phyloP scores from a whole-genome alignment of 2,113 vertebrate species.

The Psephotus haematonotus region DNA sequence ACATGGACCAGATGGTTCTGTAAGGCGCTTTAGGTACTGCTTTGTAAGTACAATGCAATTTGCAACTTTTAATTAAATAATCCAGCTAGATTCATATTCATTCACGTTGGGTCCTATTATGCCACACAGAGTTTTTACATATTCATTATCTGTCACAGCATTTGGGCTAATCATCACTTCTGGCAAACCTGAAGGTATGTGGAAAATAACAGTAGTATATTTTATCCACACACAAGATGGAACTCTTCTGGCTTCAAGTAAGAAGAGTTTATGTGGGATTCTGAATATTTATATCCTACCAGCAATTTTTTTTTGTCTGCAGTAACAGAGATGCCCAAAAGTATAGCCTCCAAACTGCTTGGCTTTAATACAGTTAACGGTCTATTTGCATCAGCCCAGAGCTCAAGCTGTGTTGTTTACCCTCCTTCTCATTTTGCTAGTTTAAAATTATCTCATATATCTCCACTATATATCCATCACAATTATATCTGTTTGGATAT shows the following conservation, averaged over 20 bases:
- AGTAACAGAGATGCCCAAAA: neutral
- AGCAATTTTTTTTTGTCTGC: neutral
- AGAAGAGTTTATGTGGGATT: neutral
- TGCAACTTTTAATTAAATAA: constrained; percentile 29
- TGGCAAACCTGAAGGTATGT: neutral
- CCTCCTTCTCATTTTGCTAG: neutral
- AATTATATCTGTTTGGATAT: neutral
- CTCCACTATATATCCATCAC: neutral
- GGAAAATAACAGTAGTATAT: neutral
- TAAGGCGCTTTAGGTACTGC: constrained; percentile 54
- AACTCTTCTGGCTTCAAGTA: constrained; percentile 9
- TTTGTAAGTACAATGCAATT: constrained; percentile 38
- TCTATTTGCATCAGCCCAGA: neutral
- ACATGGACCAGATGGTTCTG: constrained; percentile 82
- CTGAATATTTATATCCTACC: neutral
- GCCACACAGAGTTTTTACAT: neutral
- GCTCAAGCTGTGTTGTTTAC: neutral
- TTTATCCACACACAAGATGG: neutral
- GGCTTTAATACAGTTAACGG: neutral
- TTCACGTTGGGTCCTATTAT: neutral
- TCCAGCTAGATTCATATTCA: constrained; percentile 1
- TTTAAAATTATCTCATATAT: neutral
- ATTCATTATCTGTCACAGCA: neutral
- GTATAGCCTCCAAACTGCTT: neutral
- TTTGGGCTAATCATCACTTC: constrained; percentile 24